Evolutionary conservation across 2,888 invertebrate genomes (phyloP), one percentile per base, ranked within the genome.

Genomic region (Drosophila ochracea): DNA sequence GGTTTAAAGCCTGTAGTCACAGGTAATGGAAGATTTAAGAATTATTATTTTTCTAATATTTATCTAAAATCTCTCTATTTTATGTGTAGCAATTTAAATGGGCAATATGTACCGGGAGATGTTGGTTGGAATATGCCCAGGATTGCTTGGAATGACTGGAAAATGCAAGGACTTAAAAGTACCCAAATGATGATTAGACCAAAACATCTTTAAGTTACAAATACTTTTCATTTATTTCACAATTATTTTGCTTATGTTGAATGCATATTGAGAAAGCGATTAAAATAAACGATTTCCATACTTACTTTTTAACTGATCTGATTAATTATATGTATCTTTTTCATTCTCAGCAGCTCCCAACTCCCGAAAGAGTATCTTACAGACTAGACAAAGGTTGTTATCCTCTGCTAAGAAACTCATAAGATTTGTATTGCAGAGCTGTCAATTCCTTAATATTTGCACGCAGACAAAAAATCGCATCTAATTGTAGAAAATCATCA

Each of bases 1-100:
- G 21, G 43, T 43, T 41, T 41, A 0, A 0, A 2, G 0, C 1
- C n/a, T 41, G 43, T n/a, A 4, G 2, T 1, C 0, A 2, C 0
- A 5, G 41, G 41, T 43, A 43, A 43, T 11, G 31, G 31, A 31
- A 5, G 5, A 43, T 5, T 11, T 21, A 21, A 21, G 5, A 11
- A 43, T 2, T 21, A 43, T 11, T 11, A 43, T 21, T 21, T 4
- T 41, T 43, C 41, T 10, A 43, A 43, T 21, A 21, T 43, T 21
- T 11, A n/a, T 43, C 5, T 43, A 0, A 43, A 4, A 11, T 21
- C 2, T 43, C 1, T 43, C 2, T 11, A 5, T 1, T 21, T 6
- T 1, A 43, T 43, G 13, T 43, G 13, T 43, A 43, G 43, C 43
- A 21, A 43, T 43, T 21, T 43, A 43, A 43, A 43, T 43, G 43